These are phyloP conservation scores for Lucilia sericata DNA, from an alignment of 1,140 invertebrate genomes.

Conservation along the genomic window DNA sequence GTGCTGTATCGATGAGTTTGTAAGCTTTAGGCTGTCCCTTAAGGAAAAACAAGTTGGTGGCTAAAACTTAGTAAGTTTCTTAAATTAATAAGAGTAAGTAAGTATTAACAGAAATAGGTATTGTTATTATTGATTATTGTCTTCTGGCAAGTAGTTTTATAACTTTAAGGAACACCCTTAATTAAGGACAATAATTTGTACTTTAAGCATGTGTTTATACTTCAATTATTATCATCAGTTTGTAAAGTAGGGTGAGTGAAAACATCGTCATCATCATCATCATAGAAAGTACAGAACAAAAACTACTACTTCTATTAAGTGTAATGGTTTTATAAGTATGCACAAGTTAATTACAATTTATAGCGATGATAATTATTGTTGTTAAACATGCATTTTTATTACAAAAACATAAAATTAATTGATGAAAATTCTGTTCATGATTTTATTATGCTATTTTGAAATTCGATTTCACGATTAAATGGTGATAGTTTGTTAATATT, in stretches of 20 bases:
- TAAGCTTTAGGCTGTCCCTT: neutral
- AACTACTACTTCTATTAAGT: neutral
- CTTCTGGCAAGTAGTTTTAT: too few species aligned
- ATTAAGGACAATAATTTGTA: slow-evolving; percentile 3
- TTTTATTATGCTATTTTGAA: neutral
- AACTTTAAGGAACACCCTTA: neutral
- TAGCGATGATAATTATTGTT: slow-evolving; percentile 16
- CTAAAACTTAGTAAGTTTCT: too few species aligned
- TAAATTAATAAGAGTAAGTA: too few species aligned
- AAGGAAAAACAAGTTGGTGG: too few species aligned
- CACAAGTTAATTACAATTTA: slow-evolving; percentile 19
- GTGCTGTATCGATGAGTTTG: neutral
- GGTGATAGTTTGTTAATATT: too few species aligned
- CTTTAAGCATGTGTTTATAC: slow-evolving; percentile 27
- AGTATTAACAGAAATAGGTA: too few species aligned
- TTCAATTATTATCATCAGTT: slow-evolving; percentile 1
- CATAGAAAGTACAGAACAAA: neutral
- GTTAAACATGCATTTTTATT: neutral
- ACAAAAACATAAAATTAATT: neutral
- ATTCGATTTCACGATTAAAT: too few species aligned
- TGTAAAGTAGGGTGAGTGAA: neutral
- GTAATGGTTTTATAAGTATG: slow-evolving; percentile 35
- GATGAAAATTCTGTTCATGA: neutral
- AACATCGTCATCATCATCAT: neutral
- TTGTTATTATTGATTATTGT: too few species aligned